Percentiles rank a stretch among this genome's conserved stretches.
Conservation (phyloP, 2,888 invertebrate genomes). For the Arrhopalites spinosus region DNA sequence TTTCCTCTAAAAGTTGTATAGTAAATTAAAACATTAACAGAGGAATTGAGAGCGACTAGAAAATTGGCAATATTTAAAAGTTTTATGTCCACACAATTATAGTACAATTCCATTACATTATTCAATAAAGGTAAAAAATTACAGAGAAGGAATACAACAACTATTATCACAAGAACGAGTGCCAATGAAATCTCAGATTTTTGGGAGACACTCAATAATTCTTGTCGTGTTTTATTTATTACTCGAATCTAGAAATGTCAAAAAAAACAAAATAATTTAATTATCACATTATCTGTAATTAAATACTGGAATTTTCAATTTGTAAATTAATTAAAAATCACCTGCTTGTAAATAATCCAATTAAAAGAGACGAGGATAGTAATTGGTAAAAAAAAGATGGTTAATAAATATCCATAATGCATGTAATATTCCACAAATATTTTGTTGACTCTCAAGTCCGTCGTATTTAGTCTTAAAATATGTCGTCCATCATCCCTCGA, state of each 20-base stretch:
- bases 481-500: background rate
- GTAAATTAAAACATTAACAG: constrained; percentile 95
- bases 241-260: constrained; percentile 22
- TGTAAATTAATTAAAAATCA: constrained; percentile 60
- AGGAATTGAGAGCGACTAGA: constrained; percentile 92
- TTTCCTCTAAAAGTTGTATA: constrained; percentile 89
- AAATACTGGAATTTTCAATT: background rate
- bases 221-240: constrained; percentile 66
- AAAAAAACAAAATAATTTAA: background rate
- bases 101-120: constrained; percentile 83
- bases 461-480: constrained; percentile 58
- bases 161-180: constrained; percentile 91
- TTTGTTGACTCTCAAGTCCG: constrained; percentile 67
- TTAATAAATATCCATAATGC: constrained; percentile 89
- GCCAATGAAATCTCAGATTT: constrained; percentile 90
- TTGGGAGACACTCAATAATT: constrained; percentile 79
- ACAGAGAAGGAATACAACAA: constrained; percentile 90
- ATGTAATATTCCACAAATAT: constrained; percentile 84
- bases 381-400: constrained; percentile 92
- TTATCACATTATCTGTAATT: no score
- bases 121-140: constrained; percentile 83
- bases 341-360: constrained; percentile 83
- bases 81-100: constrained; percentile 67
- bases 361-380: constrained; percentile 84
- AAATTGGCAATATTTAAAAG: constrained; percentile 84